A percentile compares a stretch with the other conserved stretches of the same genome.
phyloP scores from a whole-genome alignment of 1,140 invertebrate genomes.

The Drosophila guanche region DNA sequence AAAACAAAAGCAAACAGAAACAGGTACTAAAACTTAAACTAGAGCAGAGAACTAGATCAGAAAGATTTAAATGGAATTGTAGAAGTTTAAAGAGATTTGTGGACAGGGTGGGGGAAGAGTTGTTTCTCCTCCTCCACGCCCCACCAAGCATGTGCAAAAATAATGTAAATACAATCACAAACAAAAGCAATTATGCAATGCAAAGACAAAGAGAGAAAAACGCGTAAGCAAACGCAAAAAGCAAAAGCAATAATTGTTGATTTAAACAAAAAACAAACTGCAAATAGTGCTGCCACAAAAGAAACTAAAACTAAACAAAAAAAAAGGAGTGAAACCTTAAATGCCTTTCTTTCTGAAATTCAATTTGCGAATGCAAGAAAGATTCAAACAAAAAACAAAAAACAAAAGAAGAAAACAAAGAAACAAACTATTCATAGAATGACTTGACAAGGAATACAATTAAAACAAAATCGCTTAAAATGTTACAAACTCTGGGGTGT shows the following conservation, averaged over 20 bases:
- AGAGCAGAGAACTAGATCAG: too few relatives aligned
- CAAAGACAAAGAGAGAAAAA: constrained; percentile 28
- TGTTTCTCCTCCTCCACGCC: constrained; percentile 4
- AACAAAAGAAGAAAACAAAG: constrained; percentile 5
- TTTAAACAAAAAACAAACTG: constrained; percentile 2
- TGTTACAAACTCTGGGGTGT: constrained; percentile 20
- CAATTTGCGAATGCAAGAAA: constrained; percentile 7
- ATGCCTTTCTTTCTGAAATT: constrained; percentile 30
- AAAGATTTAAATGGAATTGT: too few relatives aligned
- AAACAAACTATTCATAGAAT: constrained; percentile 19
- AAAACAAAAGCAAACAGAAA: constrained; percentile 9
- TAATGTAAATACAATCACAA: constrained; percentile 33
- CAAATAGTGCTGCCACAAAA: constrained; percentile 10
- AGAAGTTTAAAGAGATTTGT: neutral
- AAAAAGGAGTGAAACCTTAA: constrained; percentile 21
- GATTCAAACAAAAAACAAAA: constrained; percentile 5
- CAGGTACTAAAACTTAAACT: constrained; percentile 1
- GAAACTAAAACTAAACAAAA: constrained; percentile 4
- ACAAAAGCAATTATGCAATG: constrained; percentile 34
- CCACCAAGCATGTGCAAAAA: too few relatives aligned
- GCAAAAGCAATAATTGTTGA: constrained; percentile 15
- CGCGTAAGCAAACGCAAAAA: constrained; percentile 7
- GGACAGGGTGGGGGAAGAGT: constrained; percentile 4
- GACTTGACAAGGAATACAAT: constrained; percentile 7
- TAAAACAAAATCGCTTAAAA: constrained; percentile 18